Percentiles rank a stretch among this genome's conserved stretches.
phyloP scores from a whole-genome alignment of 2,888 invertebrate species.

The Hofmannophila pseudospretella region DNA sequence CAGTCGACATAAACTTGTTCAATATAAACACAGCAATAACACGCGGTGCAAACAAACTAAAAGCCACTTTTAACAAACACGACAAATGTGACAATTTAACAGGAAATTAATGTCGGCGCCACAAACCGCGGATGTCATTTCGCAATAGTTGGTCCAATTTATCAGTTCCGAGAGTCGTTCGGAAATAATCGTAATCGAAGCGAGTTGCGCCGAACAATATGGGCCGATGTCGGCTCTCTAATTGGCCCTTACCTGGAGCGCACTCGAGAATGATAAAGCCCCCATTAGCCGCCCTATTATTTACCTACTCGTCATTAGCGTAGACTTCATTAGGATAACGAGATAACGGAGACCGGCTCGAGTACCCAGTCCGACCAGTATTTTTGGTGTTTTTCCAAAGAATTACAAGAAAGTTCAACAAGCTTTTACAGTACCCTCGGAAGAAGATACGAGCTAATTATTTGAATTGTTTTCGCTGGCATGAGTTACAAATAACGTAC shows the following conservation, averaged over 20 bases:
- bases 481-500: constrained; percentile 3
- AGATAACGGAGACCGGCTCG: constrained; percentile 71
- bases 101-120: constrained; percentile 59
- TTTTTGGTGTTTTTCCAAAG: constrained; percentile 65
- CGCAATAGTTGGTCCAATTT: constrained; percentile 75
- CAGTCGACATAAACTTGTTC: too few species aligned
- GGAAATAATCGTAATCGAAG: constrained; percentile 75
- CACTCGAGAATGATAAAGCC: constrained; percentile 78
- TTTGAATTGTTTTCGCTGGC: constrained; percentile 18
- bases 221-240: constrained; percentile 75
- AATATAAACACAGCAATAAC: too few species aligned
- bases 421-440: constrained; percentile 31
- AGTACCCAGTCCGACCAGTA: constrained; percentile 46
- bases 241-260: constrained; percentile 78
- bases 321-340: constrained; percentile 79
- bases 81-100: constrained; percentile 42
- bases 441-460: constrained; percentile 52
- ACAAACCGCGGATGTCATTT: constrained; percentile 68
- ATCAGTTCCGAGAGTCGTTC: constrained; percentile 70
- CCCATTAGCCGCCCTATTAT: constrained; percentile 78
- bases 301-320: constrained; percentile 79
- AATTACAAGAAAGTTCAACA: constrained; percentile 45
- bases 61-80: constrained; percentile 4
- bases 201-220: constrained; percentile 74
- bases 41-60: neutral